Percentiles rank a stretch among this genome's conserved stretches.
Conservation (phyloP, 2,888 invertebrate genomes). For the Epirrhoe alternata region DNA sequence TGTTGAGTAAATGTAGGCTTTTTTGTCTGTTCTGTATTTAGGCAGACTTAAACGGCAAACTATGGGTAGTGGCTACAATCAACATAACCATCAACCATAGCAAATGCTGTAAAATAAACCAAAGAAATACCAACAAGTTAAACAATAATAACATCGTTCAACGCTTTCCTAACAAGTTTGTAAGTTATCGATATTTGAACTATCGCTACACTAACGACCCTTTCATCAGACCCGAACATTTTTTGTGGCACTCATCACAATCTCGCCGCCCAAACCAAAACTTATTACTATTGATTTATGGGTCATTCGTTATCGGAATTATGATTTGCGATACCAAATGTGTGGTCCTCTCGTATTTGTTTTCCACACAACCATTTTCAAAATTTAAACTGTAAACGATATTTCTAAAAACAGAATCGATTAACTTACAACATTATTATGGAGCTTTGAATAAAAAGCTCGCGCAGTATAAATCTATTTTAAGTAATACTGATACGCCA, state of each 20-base stretch:
- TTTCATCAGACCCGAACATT: slow-evolving; percentile 46
- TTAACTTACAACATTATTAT: not conserved
- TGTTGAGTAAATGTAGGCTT: too few relatives aligned
- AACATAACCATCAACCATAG: too few relatives aligned
- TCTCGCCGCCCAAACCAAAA: slow-evolving; percentile 32
- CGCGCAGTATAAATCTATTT: slow-evolving; percentile 41
- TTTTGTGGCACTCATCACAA: slow-evolving; percentile 49
- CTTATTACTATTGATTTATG: slow-evolving; percentile 33
- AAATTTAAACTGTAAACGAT: not conserved
- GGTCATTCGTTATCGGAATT: slow-evolving; percentile 17
- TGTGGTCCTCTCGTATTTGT: slow-evolving; percentile 26
- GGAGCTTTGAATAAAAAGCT: slow-evolving; percentile 4
- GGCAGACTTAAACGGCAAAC: too few relatives aligned
- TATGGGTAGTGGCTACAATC: too few relatives aligned
- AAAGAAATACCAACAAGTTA: not conserved
- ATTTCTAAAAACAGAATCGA: not conserved
- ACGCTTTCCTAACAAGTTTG: not conserved
- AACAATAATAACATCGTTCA: not conserved
- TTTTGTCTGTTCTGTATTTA: too few relatives aligned
- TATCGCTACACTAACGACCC: slow-evolving; percentile 39
- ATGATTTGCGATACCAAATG: slow-evolving; percentile 24
- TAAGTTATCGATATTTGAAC: slow-evolving; percentile 23
- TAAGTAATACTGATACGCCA: slow-evolving; percentile 44
- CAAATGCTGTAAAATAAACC: not conserved
- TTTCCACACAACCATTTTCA: slow-evolving; percentile 7